Evolutionary conservation across 2,888 invertebrate species (phyloP).

Genomic region (Lumbricus terrestris): DNA sequence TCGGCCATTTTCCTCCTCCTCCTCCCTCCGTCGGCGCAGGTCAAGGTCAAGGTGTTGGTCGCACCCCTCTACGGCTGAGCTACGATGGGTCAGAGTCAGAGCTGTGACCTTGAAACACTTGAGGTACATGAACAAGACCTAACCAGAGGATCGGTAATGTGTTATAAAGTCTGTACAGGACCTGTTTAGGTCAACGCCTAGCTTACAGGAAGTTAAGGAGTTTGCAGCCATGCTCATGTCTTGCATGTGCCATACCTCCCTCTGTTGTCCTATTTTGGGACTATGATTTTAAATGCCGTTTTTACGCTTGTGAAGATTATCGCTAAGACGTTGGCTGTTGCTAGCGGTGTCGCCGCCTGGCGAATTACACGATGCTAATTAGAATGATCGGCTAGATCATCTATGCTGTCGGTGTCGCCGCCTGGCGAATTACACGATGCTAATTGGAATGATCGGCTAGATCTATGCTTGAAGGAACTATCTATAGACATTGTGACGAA

Average conservation of each 20-base stretch:
- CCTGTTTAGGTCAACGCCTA: neutral
- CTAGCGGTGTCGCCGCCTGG: neutral
- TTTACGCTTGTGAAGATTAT: neutral
- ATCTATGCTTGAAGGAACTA: no score
- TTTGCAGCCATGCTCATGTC: no score
- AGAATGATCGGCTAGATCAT: neutral
- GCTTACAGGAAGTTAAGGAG: no score
- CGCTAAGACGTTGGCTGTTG: neutral
- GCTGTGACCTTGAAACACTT: neutral
- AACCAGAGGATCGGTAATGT: neutral
- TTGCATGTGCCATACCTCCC: no score
- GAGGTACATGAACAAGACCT: neutral
- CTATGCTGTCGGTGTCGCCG: neutral
- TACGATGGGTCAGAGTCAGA: conserved; percentile 6
- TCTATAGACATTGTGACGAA: no score
- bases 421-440: neutral
- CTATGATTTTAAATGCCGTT: neutral
- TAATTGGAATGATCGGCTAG: neutral
- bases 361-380: neutral
- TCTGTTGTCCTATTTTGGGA: neutral
- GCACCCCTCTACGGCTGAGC: neutral
- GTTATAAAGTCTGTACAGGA: neutral
- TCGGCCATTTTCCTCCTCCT: no score
- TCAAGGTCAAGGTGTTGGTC: neutral
- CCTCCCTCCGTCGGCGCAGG: neutral